Conservation (phyloP, 2,113 vertebrate species). For the Ictalurus furcatus region DNA sequence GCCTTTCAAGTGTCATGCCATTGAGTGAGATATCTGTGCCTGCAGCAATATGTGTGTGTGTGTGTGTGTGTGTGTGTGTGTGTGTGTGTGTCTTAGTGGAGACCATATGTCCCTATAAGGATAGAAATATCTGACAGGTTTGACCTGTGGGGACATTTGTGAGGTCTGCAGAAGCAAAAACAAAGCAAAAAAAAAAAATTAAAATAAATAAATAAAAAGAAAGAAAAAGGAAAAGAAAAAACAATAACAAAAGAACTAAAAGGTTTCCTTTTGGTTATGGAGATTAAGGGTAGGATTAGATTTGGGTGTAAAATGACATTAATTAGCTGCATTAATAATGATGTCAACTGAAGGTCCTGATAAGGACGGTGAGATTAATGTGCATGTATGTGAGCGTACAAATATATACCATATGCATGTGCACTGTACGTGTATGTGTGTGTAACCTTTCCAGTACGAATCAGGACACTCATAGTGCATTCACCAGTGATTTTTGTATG, state of each 20-base stretch:
- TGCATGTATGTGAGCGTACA: too few species aligned
- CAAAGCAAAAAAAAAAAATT: background rate
- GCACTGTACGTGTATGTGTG: background rate
- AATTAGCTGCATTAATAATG: background rate
- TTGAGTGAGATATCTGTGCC: conserved; percentile 28
- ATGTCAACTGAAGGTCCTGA: background rate
- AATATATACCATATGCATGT: too few species aligned
- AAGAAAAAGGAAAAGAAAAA: too few species aligned
- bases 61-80: background rate
- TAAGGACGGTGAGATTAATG: too few species aligned
- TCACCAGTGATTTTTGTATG: background rate
- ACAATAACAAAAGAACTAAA: background rate
- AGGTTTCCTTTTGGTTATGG: background rate
- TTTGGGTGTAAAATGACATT: background rate
- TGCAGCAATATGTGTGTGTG: conserved; percentile 7
- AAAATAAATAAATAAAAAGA: too few species aligned
- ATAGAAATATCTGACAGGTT: background rate
- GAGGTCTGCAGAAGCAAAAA: background rate
- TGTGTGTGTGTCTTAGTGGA: background rate
- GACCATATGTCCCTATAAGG: background rate
- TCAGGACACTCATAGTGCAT: background rate
- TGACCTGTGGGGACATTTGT: background rate
- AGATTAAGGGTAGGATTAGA: background rate
- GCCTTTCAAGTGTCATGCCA: conserved; percentile 37
- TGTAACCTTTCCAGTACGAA: background rate